These are phyloP conservation scores for Pavo muticus DNA, from an alignment of 2,113 vertebrate species.

Conservation along the genomic window DNA sequence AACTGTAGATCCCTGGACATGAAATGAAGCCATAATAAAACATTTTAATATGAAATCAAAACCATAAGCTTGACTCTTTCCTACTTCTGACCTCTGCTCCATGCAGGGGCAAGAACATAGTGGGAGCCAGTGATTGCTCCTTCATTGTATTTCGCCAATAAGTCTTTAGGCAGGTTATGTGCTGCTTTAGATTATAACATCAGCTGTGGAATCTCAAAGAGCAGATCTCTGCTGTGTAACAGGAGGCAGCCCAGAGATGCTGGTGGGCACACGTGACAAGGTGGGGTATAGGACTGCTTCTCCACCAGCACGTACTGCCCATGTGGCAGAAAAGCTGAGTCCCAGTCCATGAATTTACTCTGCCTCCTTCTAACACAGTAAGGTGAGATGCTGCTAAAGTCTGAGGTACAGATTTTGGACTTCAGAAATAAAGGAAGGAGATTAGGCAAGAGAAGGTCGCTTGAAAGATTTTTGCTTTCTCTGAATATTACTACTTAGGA, in stretches of 20 bases:
- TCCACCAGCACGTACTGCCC: neutral
- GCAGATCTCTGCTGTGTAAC: neutral
- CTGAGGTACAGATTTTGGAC: neutral
- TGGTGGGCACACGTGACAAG: neutral
- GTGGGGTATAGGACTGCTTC: neutral
- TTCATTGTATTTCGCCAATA: neutral
- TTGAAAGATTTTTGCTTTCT: neutral
- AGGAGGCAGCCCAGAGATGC: neutral
- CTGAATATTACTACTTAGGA: neutral
- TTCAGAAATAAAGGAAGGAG: neutral
- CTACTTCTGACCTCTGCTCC: slow-evolving; percentile 41
- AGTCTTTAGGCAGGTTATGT: neutral
- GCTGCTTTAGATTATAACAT: neutral
- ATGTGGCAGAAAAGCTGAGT: neutral
- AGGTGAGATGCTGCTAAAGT: neutral
- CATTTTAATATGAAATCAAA: slow-evolving; percentile 63
- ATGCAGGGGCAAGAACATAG: neutral
- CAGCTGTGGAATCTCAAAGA: neutral
- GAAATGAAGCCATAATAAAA: slow-evolving; percentile 65
- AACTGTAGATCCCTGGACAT: slow-evolving; percentile 44
- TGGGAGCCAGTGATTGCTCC: neutral
- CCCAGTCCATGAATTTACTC: neutral
- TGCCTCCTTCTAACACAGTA: neutral
- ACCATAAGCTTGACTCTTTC: slow-evolving; percentile 54
- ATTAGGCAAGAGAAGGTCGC: neutral